Conservation (phyloP, 2,113 vertebrate genomes). For the Salvator merianae region DNA sequence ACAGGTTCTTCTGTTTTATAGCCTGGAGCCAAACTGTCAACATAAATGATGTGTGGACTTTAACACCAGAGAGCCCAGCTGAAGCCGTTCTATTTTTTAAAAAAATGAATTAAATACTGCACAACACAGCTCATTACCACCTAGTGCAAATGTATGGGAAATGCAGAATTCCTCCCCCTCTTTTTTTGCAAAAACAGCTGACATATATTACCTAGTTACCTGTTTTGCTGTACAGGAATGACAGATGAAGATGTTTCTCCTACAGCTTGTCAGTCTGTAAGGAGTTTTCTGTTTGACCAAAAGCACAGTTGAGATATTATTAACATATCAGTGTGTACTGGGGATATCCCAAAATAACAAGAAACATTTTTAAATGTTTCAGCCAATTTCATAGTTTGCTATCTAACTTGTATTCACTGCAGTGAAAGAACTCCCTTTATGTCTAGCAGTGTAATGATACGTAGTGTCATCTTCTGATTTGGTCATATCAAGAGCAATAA, state of each 20-base stretch:
- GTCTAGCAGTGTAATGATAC: not conserved
- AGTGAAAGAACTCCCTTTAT: not conserved
- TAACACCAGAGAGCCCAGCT: slow-evolving; percentile 50
- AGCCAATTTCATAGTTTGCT: not conserved
- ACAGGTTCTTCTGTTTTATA: slow-evolving; percentile 60
- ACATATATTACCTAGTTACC: slow-evolving; percentile 45
- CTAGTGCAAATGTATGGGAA: slow-evolving; percentile 52
- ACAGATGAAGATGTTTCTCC: slow-evolving; percentile 14
- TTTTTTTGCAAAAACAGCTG: slow-evolving; percentile 43
- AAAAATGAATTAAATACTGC: slow-evolving; percentile 30
- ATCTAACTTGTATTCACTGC: not conserved
- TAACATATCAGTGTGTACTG: not conserved
- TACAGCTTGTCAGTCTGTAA: slow-evolving; percentile 4
- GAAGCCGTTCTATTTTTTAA: slow-evolving; percentile 31
- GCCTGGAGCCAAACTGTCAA: slow-evolving; percentile 64
- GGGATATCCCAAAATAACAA: not conserved
- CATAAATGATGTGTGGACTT: slow-evolving; percentile 50
- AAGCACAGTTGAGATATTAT: slow-evolving; percentile 24
- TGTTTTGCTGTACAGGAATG: slow-evolving; percentile 27
- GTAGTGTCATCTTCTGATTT: slow-evolving; percentile 31
- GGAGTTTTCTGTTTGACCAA: slow-evolving; percentile 27
- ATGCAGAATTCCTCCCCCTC: not conserved
- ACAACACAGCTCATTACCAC: slow-evolving; percentile 48
- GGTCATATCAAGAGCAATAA: not conserved
- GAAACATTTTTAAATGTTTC: not conserved